These are phyloP conservation scores for Tachina grossa DNA, from an alignment of 2,888 invertebrate genomes.

Conservation along the genomic window DNA sequence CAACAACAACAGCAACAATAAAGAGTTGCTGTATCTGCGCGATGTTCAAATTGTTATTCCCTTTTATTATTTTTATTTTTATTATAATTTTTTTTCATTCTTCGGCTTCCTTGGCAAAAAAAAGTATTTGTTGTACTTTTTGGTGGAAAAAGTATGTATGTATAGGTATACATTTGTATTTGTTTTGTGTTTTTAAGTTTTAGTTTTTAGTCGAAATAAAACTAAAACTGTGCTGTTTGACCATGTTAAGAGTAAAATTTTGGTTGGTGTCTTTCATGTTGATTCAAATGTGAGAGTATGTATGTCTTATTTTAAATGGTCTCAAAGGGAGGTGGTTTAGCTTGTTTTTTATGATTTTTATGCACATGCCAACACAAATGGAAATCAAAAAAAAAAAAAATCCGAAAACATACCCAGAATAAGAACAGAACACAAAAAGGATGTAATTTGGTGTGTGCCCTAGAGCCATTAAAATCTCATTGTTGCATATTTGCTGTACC, in stretches of 20 bases:
- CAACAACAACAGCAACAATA: slow-evolving; percentile 18
- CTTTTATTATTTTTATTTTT: slow-evolving; percentile 44
- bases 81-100: slow-evolving; percentile 20
- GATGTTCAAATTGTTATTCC: slow-evolving; percentile 63
- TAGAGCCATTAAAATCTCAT: slow-evolving; percentile 61
- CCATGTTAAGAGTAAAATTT: slow-evolving; percentile 50
- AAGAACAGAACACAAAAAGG: slow-evolving; percentile 47
- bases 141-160: neutral
- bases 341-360: slow-evolving; percentile 34
- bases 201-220: slow-evolving; percentile 27
- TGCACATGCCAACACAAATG: slow-evolving; percentile 18
- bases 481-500: slow-evolving; percentile 47
- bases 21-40: slow-evolving; percentile 65
- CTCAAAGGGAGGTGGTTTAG: slow-evolving; percentile 58
- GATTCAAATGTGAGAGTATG: slow-evolving; percentile 35
- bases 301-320: slow-evolving; percentile 42
- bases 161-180: neutral
- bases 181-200: slow-evolving; percentile 5
- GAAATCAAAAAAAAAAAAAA: neutral
- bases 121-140: slow-evolving; percentile 32
- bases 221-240: slow-evolving; percentile 36
- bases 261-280: slow-evolving; percentile 14
- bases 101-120: slow-evolving; percentile 14
- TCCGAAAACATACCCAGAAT: slow-evolving; percentile 21
- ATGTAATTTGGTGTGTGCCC: slow-evolving; percentile 67